A percentile compares a stretch with the other conserved stretches of the same genome.
Conservation (phyloP, 2,113 vertebrate species). For the Larimichthys crocea region DNA sequence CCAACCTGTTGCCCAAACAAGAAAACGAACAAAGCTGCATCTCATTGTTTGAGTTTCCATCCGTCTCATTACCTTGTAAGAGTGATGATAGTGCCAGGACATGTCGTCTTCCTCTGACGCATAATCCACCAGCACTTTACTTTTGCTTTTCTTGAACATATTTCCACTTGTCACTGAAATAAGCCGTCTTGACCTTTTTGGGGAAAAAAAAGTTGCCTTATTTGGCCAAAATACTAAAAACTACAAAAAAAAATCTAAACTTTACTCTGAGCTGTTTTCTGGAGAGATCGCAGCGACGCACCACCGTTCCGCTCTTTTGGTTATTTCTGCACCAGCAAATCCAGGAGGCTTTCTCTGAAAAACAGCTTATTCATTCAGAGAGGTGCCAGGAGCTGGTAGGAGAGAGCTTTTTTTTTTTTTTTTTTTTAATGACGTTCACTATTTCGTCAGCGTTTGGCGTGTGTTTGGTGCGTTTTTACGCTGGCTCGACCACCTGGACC, state of each 20-base stretch:
- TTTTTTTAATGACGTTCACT: conserved; percentile 22
- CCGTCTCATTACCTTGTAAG: conserved; percentile 78
- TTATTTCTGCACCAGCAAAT: conserved; percentile 32
- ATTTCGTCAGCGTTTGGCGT: conserved; percentile 34
- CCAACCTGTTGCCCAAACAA: background rate
- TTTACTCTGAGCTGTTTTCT: background rate
- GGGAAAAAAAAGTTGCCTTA: conserved; percentile 15
- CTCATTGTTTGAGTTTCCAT: conserved; percentile 4
- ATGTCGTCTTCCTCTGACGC: conserved; percentile 86
- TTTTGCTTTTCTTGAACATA: conserved; percentile 87
- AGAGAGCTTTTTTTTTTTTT: background rate
- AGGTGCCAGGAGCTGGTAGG: conserved; percentile 9
- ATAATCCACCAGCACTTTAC: conserved; percentile 85
- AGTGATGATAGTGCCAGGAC: conserved; percentile 84
- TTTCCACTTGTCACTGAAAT: conserved; percentile 31
- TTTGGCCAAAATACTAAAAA: too few species aligned
- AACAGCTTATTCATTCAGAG: conserved; percentile 45
- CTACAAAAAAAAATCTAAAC: too few species aligned
- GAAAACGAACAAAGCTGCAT: background rate
- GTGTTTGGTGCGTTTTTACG: conserved; percentile 64
- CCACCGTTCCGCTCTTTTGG: conserved; percentile 21
- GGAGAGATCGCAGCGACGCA: conserved; percentile 53
- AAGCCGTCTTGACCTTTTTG: conserved; percentile 5
- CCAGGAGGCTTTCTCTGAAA: conserved; percentile 9
- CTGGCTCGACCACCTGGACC: conserved; percentile 75